phyloP scores from a whole-genome alignment of 2,113 vertebrate species.

The Pelvicachromis taeniatus region DNA sequence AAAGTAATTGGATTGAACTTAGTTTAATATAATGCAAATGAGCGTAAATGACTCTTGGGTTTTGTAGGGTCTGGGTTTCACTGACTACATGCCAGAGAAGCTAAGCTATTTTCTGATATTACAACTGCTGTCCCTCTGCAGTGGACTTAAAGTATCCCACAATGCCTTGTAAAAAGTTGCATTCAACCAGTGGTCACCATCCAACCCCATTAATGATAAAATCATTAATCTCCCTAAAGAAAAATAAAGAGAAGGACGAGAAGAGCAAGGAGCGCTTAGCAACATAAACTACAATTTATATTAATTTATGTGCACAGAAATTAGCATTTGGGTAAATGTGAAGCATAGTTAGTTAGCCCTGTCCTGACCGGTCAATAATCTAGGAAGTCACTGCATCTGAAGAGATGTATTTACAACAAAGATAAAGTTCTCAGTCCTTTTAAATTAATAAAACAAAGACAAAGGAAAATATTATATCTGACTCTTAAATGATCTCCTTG shows the following conservation, averaged over 20 bases:
- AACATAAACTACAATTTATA: background rate
- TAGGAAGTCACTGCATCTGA: background rate
- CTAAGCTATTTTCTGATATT: background rate
- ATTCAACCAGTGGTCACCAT: background rate
- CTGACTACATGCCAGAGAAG: background rate
- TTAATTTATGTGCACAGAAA: background rate
- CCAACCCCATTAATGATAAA: background rate
- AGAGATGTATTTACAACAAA: background rate
- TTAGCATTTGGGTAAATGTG: background rate
- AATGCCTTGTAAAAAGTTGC: background rate
- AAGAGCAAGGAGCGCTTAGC: background rate
- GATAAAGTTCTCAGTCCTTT: background rate
- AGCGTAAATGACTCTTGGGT: background rate
- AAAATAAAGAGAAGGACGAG: background rate
- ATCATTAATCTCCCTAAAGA: background rate
- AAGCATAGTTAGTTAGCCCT: background rate
- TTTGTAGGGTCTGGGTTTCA: background rate
- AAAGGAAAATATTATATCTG: background rate
- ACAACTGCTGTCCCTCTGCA: background rate
- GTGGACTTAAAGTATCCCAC: background rate
- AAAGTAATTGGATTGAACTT: background rate
- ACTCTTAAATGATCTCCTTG: background rate
- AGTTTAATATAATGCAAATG: background rate
- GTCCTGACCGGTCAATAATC: background rate
- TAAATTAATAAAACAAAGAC: background rate